Conservation (phyloP, 2,113 vertebrate genomes). For the Mesocricetus auratus region DNA sequence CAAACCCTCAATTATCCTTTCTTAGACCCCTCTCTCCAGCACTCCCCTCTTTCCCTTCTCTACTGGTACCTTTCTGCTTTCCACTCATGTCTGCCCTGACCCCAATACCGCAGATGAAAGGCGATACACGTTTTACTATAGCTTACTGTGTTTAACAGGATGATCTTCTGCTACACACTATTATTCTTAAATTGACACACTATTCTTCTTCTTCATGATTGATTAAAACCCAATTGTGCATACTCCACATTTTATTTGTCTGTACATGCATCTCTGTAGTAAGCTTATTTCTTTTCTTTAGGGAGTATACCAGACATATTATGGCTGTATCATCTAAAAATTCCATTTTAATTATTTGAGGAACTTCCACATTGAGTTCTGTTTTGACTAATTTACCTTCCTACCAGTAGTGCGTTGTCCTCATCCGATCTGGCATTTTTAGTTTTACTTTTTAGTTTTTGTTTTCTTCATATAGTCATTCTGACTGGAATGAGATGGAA, state of each 20-base stretch:
- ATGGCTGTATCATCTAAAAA: not conserved
- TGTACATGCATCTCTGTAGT: not conserved
- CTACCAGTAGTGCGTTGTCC: too few species aligned
- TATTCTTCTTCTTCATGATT: not conserved
- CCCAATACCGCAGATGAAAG: not conserved
- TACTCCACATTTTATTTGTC: not conserved
- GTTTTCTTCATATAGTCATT: not conserved
- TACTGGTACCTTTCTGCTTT: too few species aligned
- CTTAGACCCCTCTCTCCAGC: not conserved
- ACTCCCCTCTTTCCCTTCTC: not conserved
- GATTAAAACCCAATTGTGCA: not conserved
- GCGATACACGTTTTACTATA: not conserved
- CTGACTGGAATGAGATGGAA: not conserved
- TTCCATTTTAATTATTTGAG: not conserved
- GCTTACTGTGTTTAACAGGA: not conserved
- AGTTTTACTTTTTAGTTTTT: not conserved
- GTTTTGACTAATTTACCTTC: not conserved
- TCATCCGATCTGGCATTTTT: not conserved
- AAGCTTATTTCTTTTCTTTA: not conserved
- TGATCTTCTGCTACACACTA: too few species aligned
- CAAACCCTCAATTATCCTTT: not conserved
- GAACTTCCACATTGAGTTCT: not conserved
- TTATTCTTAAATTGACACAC: not conserved
- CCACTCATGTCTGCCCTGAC: rapidly evolving
- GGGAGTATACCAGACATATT: not conserved